Conservation (phyloP, 1,140 invertebrate genomes). For the Philotrypesis tridentata region DNA sequence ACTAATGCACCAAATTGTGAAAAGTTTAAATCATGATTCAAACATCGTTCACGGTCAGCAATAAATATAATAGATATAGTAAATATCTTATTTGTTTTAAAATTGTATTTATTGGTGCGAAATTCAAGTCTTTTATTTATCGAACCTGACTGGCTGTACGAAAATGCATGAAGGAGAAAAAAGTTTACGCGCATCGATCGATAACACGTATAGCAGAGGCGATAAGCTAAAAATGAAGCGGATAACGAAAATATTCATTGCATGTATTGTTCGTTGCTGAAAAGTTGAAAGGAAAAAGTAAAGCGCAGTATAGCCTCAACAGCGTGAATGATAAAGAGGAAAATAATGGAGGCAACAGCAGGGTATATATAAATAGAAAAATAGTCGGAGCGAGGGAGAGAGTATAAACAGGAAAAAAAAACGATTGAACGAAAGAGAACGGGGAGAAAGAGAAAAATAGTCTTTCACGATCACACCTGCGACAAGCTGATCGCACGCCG, state of each 20-base stretch:
- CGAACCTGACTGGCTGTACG: too few relatives aligned
- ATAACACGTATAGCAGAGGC: not conserved
- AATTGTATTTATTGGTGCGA: too few relatives aligned
- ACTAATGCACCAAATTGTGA: too few relatives aligned
- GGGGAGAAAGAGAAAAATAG: not conserved
- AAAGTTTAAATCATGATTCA: too few relatives aligned
- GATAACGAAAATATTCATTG: not conserved
- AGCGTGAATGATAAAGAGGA: not conserved
- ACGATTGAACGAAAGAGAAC: not conserved
- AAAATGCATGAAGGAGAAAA: too few relatives aligned
- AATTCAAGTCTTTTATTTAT: too few relatives aligned
- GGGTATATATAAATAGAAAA: slow-evolving; percentile 3
- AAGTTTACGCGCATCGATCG: too few relatives aligned
- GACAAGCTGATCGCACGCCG: slow-evolving; percentile 12
- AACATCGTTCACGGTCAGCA: too few relatives aligned
- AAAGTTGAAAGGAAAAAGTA: not conserved
- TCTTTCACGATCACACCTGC: slow-evolving; percentile 33
- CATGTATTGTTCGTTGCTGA: not conserved
- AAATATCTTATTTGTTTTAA: too few relatives aligned
- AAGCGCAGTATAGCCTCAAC: not conserved
- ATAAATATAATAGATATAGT: too few relatives aligned
- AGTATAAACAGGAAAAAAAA: slow-evolving; percentile 2
- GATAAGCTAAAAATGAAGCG: not conserved
- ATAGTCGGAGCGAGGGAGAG: not conserved
- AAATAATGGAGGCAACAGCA: not conserved